These are phyloP conservation scores for Corvus moneduloides DNA, from an alignment of 2,113 vertebrate species.

Conservation along the genomic window DNA sequence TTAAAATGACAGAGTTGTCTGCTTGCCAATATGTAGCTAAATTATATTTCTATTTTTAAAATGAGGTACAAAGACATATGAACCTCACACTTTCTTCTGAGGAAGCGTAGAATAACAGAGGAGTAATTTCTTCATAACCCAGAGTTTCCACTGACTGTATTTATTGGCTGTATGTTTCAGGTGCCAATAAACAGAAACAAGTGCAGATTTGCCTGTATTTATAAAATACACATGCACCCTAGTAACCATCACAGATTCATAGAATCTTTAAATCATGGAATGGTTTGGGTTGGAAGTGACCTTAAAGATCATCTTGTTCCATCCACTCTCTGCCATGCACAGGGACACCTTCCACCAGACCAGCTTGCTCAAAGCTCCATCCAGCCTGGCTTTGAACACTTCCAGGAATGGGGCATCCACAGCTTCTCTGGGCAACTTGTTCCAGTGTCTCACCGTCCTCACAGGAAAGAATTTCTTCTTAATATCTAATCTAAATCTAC, in stretches of 20 bases:
- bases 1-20: background rate
- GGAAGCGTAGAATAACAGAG: background rate
- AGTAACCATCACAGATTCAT: background rate
- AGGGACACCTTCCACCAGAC: background rate
- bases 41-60: slow-evolving; percentile 26
- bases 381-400: background rate
- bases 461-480: background rate
- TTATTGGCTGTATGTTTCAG: background rate
- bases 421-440: background rate
- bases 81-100: background rate
- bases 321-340: background rate
- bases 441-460: background rate
- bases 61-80: background rate
- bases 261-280: background rate
- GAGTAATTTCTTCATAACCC: background rate
- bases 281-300: background rate
- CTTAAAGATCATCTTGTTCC: background rate
- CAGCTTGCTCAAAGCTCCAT: background rate
- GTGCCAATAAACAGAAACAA: background rate
- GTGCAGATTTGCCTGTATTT: background rate
- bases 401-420: background rate
- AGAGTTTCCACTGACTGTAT: background rate
- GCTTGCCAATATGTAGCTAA: background rate
- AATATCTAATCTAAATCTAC: background rate
- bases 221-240: background rate